Evolutionary conservation across 2,888 invertebrate species (phyloP).

Genomic region (Crepidodera aurea): DNA sequence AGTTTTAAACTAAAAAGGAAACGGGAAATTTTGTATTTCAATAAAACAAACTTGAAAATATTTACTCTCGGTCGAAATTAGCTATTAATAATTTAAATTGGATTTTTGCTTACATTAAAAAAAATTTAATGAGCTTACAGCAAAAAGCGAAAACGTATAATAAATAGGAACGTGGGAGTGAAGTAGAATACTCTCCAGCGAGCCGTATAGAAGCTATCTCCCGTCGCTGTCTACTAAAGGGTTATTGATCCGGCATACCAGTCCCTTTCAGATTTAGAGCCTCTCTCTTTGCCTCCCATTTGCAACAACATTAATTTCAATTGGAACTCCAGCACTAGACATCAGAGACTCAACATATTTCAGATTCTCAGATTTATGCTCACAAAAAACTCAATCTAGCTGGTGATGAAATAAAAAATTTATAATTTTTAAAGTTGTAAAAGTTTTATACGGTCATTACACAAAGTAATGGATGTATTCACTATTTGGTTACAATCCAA

Average conservation of each 20-base stretch:
- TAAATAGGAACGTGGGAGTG: constrained; percentile 12
- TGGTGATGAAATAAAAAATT: no score
- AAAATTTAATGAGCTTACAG: neutral
- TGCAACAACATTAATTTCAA: constrained; percentile 4
- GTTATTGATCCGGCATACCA: constrained; percentile 6
- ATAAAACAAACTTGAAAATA: no score
- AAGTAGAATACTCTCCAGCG: constrained; percentile 3
- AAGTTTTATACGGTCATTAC: no score
- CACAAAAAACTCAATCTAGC: no score
- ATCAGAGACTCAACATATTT: neutral
- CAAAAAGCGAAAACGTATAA: constrained; percentile 9
- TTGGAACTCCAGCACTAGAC: neutral
- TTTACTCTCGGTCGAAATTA: no score
- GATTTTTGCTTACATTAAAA: neutral
- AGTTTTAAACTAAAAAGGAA: neutral
- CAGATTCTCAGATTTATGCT: neutral
- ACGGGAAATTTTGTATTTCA: neutral
- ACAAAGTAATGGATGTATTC: no score
- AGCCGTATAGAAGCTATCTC: neutral
- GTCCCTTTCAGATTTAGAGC: constrained; percentile 9
- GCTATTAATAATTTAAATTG: neutral
- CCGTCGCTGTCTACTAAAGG: constrained; percentile 7
- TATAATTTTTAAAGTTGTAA: no score
- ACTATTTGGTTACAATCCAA: no score
- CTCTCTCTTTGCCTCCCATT: constrained; percentile 4